Conservation (phyloP, 1,140 invertebrate species). For the Cecropterus lyciades region DNA sequence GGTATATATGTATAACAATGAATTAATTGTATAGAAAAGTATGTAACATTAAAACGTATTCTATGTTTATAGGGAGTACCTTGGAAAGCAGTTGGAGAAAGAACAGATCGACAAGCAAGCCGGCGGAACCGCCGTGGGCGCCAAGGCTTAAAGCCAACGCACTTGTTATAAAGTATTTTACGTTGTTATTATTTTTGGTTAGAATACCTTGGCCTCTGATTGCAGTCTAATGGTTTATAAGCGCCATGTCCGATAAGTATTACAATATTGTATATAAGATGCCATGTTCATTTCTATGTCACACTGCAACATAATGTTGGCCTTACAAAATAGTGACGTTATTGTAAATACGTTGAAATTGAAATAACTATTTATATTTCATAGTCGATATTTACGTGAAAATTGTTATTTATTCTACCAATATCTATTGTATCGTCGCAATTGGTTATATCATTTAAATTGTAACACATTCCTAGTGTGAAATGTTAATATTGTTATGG, state of each 20-base stretch:
- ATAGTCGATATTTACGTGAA: conserved; percentile 23
- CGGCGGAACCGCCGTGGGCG: conserved; percentile 83
- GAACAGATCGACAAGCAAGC: conserved; percentile 88
- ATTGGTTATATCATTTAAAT: conserved; percentile 23
- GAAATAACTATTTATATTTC: conserved; percentile 30
- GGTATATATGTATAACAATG: no score
- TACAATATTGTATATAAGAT: conserved; percentile 40
- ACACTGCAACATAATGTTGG: conserved; percentile 9
- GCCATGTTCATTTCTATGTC: conserved; percentile 13
- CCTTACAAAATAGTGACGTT: conserved; percentile 5
- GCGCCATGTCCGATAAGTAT: conserved; percentile 42
- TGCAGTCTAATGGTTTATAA: conserved; percentile 41
- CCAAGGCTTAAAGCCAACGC: conserved; percentile 86
- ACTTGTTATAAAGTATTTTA: conserved; percentile 51
- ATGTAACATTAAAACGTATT: no score
- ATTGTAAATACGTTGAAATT: conserved; percentile 24
- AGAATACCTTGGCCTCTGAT: conserved; percentile 41
- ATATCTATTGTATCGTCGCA: conserved; percentile 11
- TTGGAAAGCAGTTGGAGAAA: conserved; percentile 97
- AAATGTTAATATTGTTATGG: conserved; percentile 27
- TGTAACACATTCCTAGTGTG: conserved; percentile 21
- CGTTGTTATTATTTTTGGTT: conserved; percentile 66
- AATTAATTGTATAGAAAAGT: no score
- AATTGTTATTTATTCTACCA: conserved; percentile 14
- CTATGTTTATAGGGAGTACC: conserved; percentile 92